phyloP scores from a whole-genome alignment of 2,797 vertebrate species.

The Oryzias sinensis region DNA sequence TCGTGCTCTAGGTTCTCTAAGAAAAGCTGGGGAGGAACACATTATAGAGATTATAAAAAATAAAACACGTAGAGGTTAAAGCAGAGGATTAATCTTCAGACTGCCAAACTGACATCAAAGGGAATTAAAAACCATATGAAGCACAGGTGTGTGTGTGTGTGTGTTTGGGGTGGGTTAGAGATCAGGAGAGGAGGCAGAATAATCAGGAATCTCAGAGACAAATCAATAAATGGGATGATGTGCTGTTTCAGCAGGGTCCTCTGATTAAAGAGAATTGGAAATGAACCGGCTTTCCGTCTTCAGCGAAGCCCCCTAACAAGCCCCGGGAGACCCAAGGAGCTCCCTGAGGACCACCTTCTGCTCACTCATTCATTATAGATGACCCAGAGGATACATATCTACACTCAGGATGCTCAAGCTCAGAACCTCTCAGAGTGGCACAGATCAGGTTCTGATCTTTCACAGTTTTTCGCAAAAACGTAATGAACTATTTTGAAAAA shows the following conservation, averaged over 20 bases:
- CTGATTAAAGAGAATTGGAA: conserved; percentile 59
- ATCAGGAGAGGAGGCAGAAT: neutral
- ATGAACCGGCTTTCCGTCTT: conserved; percentile 33
- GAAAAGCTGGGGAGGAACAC: conserved; percentile 82
- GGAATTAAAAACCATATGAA: conserved; percentile 43
- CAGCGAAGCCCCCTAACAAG: conserved; percentile 51
- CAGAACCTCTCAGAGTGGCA: too few species aligned
- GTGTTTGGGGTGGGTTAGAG: neutral
- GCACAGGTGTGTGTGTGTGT: neutral
- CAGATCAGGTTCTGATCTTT: too few species aligned
- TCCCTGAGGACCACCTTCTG: conserved; percentile 13
- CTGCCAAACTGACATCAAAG: conserved; percentile 42
- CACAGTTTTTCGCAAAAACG: too few species aligned
- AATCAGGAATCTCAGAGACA: conserved; percentile 5
- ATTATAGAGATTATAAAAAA: conserved; percentile 1
- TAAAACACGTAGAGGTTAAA: neutral
- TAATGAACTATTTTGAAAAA: too few species aligned
- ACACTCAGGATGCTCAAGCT: conserved; percentile 1
- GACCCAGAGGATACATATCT: conserved; percentile 26
- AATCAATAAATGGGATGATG: conserved; percentile 36
- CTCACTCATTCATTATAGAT: conserved; percentile 52
- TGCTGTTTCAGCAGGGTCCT: conserved; percentile 9
- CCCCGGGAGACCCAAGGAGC: conserved; percentile 30
- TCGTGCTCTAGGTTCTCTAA: conserved; percentile 91
- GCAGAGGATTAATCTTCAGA: conserved; percentile 2